These are phyloP conservation scores for Platerodrilus igneus DNA, from an alignment of 2,888 invertebrate species.

Conservation along the genomic window DNA sequence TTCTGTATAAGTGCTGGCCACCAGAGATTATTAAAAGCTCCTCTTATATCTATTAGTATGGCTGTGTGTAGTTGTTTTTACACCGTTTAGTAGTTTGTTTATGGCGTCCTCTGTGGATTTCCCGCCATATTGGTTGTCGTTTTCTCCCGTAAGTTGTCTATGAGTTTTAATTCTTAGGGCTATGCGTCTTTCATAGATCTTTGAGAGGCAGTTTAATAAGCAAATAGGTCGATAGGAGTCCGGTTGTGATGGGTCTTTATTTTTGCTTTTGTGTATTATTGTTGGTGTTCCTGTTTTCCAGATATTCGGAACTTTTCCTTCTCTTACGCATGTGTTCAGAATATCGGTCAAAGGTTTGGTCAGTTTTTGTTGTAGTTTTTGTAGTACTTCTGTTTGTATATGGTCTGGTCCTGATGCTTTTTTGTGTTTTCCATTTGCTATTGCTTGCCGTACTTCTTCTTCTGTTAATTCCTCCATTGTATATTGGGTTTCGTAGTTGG, in stretches of 20 bases:
- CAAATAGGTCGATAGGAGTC: conserved; percentile 6
- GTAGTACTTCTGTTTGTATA: conserved; percentile 9
- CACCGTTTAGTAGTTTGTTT: not conserved
- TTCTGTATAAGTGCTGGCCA: conserved; percentile 11
- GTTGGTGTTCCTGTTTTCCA: conserved; percentile 16
- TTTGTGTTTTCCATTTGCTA: not conserved
- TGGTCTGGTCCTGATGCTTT: conserved; percentile 16
- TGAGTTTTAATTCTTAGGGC: conserved; percentile 3
- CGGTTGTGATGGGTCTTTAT: conserved; percentile 1
- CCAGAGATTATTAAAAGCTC: conserved; percentile 21
- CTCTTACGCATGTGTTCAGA: conserved; percentile 16
- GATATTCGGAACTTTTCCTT: conserved; percentile 10
- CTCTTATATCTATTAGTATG: conserved; percentile 13
- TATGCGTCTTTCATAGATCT: not conserved
- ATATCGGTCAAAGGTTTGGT: conserved; percentile 3
- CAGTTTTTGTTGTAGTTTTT: not conserved
- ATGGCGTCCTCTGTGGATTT: conserved; percentile 14
- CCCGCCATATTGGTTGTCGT: conserved; percentile 8
- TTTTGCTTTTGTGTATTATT: conserved; percentile 10
- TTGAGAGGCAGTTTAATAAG: not conserved
- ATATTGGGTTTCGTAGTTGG: no score
- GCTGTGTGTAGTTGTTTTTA: no score
- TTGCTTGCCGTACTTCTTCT: not conserved
- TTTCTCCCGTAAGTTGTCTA: not conserved
- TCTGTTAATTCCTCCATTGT: no score